Conservation (phyloP, 2,113 vertebrate species). For the Zosterops borbonicus region DNA sequence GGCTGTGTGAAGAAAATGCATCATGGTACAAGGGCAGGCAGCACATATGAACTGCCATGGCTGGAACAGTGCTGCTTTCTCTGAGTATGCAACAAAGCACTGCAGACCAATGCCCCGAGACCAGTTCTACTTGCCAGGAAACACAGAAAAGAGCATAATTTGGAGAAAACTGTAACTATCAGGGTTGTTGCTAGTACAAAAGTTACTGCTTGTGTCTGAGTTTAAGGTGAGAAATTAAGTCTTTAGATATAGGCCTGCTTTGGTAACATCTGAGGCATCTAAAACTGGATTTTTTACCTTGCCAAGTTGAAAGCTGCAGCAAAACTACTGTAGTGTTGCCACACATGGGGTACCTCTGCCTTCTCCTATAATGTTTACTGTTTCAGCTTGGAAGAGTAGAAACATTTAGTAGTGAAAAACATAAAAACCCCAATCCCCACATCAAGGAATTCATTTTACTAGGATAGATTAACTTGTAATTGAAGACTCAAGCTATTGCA, state of each 20-base stretch:
- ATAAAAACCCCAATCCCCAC: neutral
- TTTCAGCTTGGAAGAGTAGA: neutral
- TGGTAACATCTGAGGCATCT: neutral
- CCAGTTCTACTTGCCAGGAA: neutral
- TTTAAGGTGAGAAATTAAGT: neutral
- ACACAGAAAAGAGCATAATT: neutral
- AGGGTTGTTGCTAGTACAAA: neutral
- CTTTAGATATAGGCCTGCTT: neutral
- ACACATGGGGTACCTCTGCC: neutral
- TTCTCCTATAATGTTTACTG: neutral
- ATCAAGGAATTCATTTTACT: neutral
- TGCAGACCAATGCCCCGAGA: neutral
- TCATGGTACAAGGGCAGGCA: neutral
- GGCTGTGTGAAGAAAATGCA: accelerated
- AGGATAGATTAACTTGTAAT: neutral
- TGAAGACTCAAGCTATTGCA: neutral
- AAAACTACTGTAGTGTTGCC: neutral
- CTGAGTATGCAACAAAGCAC: neutral
- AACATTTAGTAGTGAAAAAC: neutral
- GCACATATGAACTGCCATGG: neutral
- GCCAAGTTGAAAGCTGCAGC: neutral
- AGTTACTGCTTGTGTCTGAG: neutral
- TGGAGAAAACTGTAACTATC: neutral
- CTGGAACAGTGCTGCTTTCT: neutral
- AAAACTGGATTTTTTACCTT: neutral